Evolutionary conservation across 2,113 vertebrate genomes (phyloP).

Genomic region (Silurus asotus): DNA sequence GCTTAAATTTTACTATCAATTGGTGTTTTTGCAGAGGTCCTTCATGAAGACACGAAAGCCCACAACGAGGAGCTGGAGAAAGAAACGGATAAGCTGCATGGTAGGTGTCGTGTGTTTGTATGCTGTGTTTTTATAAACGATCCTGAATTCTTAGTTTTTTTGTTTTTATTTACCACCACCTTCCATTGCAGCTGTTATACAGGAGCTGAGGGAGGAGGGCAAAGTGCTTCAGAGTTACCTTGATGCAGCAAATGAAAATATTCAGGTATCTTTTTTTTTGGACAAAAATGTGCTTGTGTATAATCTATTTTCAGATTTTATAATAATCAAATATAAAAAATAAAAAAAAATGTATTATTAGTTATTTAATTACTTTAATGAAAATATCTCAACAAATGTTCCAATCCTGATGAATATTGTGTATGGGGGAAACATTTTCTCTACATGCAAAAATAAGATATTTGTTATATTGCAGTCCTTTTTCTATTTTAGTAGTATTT

Average conservation of each 20-base stretch:
- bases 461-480: no score
- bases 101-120: constrained; percentile 61
- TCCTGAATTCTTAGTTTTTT: not conserved
- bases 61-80: constrained; percentile 69
- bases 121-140: not conserved
- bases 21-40: constrained; percentile 64
- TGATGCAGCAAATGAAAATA: constrained; percentile 73
- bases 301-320: not conserved
- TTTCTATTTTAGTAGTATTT: no score
- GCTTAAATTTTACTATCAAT: not conserved
- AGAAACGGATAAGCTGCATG: constrained; percentile 67
- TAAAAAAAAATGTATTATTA: no score
- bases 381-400: no score
- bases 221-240: constrained; percentile 70
- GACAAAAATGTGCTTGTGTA: not conserved
- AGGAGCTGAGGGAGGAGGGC: constrained; percentile 69
- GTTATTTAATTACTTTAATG: no score
- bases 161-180: not conserved
- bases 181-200: constrained; percentile 66
- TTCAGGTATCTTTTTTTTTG: constrained; percentile 68
- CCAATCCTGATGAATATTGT: no score
- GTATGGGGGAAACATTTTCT: no score
- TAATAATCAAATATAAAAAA: no score
- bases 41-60: constrained; percentile 67
- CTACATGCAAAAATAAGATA: no score